Evolutionary conservation across 2,797 vertebrate species (phyloP).

Genomic region (Sebastolobus alascanus): DNA sequence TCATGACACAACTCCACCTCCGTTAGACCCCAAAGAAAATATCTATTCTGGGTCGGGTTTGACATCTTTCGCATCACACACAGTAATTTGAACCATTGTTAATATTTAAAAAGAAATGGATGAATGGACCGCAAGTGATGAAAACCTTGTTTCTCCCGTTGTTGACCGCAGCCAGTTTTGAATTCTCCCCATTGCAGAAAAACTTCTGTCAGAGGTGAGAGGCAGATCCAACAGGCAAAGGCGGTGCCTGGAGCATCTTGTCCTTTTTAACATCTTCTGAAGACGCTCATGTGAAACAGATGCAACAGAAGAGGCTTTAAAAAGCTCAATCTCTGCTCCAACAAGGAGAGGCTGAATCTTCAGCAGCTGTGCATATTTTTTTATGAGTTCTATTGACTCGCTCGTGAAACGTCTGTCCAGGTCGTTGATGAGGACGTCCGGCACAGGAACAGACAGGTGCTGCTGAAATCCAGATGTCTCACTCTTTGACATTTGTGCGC

Average conservation of each 20-base stretch:
- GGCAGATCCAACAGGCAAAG: neutral
- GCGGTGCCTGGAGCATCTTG: neutral
- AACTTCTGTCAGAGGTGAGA: neutral
- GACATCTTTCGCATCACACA: too few species aligned
- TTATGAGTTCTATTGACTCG: neutral
- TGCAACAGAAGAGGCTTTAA: neutral
- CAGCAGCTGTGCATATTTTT: neutral
- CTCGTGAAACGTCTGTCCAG: neutral
- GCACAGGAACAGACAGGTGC: neutral
- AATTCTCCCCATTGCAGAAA: neutral
- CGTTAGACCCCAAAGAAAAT: too few species aligned
- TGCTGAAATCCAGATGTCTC: neutral
- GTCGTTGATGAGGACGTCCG: neutral
- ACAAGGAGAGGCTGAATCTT: neutral
- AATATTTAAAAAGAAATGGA: too few species aligned
- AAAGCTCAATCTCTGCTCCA: neutral
- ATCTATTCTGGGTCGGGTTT: too few species aligned
- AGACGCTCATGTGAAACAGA: neutral
- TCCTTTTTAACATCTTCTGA: neutral
- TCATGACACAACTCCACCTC: too few species aligned
- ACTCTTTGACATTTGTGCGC: neutral
- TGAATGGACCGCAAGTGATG: neutral
- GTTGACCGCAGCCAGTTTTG: neutral
- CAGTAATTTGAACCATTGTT: too few species aligned
- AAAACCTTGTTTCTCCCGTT: neutral